Base-by-base conservation (phyloP, 2,888 invertebrate genomes). In the Drosophila gaucha region DNA sequence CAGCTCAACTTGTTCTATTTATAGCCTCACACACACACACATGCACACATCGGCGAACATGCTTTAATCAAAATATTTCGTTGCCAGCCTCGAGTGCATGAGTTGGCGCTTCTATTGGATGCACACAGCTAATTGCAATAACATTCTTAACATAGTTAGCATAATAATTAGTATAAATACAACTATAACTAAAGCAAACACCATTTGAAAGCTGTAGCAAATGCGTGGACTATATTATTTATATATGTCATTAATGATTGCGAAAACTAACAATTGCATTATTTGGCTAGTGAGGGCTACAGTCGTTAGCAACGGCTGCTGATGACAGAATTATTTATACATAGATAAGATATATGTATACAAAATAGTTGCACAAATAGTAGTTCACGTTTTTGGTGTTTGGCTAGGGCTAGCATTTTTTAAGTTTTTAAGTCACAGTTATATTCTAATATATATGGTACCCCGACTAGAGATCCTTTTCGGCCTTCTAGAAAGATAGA, bases 61-160 rank as follows among this genome's bases (percentile, higher is more conserved):
- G 38, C 10, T 46, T 31, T 46, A 60, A 59, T 59, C 46, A 36
- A 46, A 38, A 33, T 10, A 39, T 39, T 47, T 47, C 26, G 39
- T 5, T 58, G 39, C 26, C 2, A n/a, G 18, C 38, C 0, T 9
- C 9, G 51, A 36, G 43, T 16, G 43, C 12, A 14, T 35, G 12
- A 22, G 39, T 39, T 39, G 16, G 14, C 28, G n/a, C 18, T 6
- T 26, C 24, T 18, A 38, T 16, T 30, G 14, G 20, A 9, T 12
- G 56, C 56, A 33, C 8, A 6, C 18, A 57, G 31, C 55, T 31
- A 56, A 58, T 58, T 33, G 26, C 56, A 41, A 41, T 8, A 28
- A 56, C 56, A 33, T 20, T 35, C 26, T 35, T 20, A 35, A 16
- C 58, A n/a, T 35, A 20, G 26, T 6, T 33, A 56, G 26, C 38